Conservation (phyloP, 2,888 invertebrate genomes). For the Diadegma fenestrale region DNA sequence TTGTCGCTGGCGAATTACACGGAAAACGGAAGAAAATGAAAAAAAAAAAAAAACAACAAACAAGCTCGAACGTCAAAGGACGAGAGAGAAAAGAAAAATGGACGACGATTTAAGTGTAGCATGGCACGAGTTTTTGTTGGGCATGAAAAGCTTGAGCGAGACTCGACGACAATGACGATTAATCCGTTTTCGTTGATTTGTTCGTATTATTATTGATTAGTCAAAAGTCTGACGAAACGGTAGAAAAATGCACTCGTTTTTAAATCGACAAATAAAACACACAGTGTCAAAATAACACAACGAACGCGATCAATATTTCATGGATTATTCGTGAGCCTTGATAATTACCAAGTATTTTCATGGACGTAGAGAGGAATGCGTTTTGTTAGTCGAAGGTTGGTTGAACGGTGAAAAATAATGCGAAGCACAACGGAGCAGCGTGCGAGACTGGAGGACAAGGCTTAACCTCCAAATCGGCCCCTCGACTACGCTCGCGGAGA, state of each 20-base stretch:
- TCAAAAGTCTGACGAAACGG: neutral
- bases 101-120: conserved; percentile 12
- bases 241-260: neutral
- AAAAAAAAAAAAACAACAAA: no score
- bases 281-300: conserved; percentile 3
- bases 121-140: neutral
- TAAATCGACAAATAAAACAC: neutral
- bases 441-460: no score
- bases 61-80: neutral
- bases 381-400: neutral
- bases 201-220: conserved; percentile 23
- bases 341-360: neutral
- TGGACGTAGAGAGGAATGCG: neutral
- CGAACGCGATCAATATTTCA: neutral
- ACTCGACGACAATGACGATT: conserved; percentile 35
- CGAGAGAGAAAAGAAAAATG: conserved; percentile 12
- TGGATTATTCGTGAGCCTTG: neutral
- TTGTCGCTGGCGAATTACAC: neutral
- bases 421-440: no score
- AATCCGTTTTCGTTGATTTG: conserved; percentile 2
- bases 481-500: no score
- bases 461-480: no score
- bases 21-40: neutral
- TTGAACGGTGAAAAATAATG: neutral
- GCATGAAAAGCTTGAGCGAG: conserved; percentile 28